A percentile compares a stretch with the other conserved stretches of the same genome.
Conservation (phyloP, 2,888 invertebrate genomes). For the Mayetiola destructor region DNA sequence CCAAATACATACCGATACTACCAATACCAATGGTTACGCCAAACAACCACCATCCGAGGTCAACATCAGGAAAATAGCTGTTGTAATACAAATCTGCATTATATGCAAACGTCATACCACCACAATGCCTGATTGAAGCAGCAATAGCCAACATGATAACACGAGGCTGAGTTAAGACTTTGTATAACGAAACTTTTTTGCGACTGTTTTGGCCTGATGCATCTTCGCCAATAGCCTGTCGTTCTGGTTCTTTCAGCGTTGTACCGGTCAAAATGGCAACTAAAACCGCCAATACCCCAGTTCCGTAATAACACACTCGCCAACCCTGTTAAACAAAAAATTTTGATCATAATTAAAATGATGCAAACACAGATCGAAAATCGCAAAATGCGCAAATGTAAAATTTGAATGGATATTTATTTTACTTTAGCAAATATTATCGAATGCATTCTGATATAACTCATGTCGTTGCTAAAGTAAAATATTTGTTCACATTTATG, state of each 20-base stretch:
- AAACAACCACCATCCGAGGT: slow-evolving; percentile 81
- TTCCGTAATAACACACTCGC: slow-evolving; percentile 68
- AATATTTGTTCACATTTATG: not conserved
- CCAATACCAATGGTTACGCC: slow-evolving; percentile 74
- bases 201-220: slow-evolving; percentile 36
- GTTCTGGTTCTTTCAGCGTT: slow-evolving; percentile 60
- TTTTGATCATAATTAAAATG: too few species aligned
- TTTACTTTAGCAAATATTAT: too few species aligned
- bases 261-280: slow-evolving; percentile 56
- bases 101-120: slow-evolving; percentile 83
- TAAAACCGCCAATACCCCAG: slow-evolving; percentile 60
- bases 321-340: slow-evolving; percentile 45
- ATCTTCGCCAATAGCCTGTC: slow-evolving; percentile 61
- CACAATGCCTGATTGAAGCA: slow-evolving; percentile 79
- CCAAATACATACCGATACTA: too few species aligned
- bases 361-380: too few species aligned
- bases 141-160: slow-evolving; percentile 67
- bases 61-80: slow-evolving; percentile 75
- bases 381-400: too few species aligned
- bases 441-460: not conserved
- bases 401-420: too few species aligned
- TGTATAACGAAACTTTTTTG: slow-evolving; percentile 52
- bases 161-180: slow-evolving; percentile 60
- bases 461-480: not conserved
- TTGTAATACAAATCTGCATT: slow-evolving; percentile 82